Evolutionary conservation across 1,140 invertebrate species (phyloP), one percentile per base, ranked within the genome.

Genomic region (Battus philenor): DNA sequence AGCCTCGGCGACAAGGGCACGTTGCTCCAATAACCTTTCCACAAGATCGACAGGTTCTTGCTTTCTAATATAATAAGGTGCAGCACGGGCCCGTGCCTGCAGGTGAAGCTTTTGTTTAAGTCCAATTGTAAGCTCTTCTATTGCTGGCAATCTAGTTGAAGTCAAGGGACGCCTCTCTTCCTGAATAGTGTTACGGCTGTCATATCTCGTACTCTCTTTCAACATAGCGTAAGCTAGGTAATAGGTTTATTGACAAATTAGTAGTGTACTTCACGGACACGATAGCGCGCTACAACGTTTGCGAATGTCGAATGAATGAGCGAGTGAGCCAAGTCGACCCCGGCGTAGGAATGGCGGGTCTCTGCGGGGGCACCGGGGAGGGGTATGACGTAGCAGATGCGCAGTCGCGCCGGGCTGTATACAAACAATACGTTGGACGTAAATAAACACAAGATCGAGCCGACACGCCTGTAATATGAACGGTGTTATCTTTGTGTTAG

Each of bases 381-480:
- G 64, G 68, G 72, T 61, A 64, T 81, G 77, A 84, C 77, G 77
- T 84, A 72, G 55, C 64, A 67, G 77, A 80, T 81, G 80, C 78
- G 78, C 78, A 81, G 76, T 72, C 80, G 80, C 74, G 76, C 78
- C 77, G 77, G 80, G 68, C 70, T 84, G 80, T 84, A 82, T 84
- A 84, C 80, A 84, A 84, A 84, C 80, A 84, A 84, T 84, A 80
- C 79, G 72, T 71, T 70, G 78, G 78, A 82, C 78, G 81, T 82
- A 85, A 85, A 85, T 85, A 82, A 85, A 85, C 76, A 85, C 76
- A 65, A 79, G 71, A 71, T 59, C 51, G 61, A 68, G 59, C 57
- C 54, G 54, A 64, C 54, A 67, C 59, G 57, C 57, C 53, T 68
- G 69, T 71, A 72, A 63, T 72, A 53, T 63, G 61, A 70, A 77